Base-by-base conservation (phyloP, 2,113 vertebrate species). In the Crotalus tigris region DNA sequence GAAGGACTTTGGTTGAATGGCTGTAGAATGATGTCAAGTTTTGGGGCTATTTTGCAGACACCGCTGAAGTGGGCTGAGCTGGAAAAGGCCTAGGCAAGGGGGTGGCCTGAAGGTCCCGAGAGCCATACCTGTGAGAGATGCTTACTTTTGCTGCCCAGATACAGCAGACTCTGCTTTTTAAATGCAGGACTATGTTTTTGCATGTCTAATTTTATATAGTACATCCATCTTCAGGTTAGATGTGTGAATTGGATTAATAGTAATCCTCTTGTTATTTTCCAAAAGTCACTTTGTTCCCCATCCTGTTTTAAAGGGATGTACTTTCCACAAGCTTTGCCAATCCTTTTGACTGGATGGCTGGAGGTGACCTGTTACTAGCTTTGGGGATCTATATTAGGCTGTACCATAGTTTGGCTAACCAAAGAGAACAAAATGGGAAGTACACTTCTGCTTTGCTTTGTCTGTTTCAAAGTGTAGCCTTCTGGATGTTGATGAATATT, bases 321-420 rank as follows among this genome's bases (percentile, higher is more conserved):
- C 58, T 61, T 88, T 91, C 92, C 58, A 17, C 54, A 69, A 69
- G 81, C 57, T n/a, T 29, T 88, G 15, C 93, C 89, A 59, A 1
- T 3, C 89, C 19, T 81, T 64, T 29, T 81, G 51, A 58, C 89
- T 69, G 85, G 85, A 26, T 21, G 26, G 92, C n/a, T 93, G 85
- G 55, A 91, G 85, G 85, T 93, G 92, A 51, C 89, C 24, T n/a
- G 58, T 75, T 44, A 81, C 4, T 59, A n/a, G 58, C 89, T 88
- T 44, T 44, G 33, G 33, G 75, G n/a, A 39, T 75, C 69, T 75
- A 75, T 75, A 75, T 75, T 81, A 81, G 75, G 75, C 75, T 81
- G 75, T 17, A 9, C 33, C 75, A 21, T 44, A 81, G 17, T 44
- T 81, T 39, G 33, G 17, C 75, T 81, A 81, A 81, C 33, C 33